Evolutionary conservation across 1,140 invertebrate genomes (phyloP), one percentile per base, ranked within the genome.

Genomic region (Stegodyphus mimosarum): DNA sequence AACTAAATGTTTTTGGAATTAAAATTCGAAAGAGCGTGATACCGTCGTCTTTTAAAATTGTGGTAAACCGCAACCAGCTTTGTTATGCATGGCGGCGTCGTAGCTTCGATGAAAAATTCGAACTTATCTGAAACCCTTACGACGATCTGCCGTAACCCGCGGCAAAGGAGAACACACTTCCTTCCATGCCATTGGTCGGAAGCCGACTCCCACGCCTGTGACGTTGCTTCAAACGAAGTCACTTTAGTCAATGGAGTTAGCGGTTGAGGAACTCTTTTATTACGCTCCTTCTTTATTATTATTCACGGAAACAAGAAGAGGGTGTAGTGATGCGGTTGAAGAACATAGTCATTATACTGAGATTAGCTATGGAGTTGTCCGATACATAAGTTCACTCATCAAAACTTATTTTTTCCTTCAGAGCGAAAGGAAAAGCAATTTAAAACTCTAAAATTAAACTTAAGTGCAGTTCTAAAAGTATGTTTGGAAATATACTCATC

Each of bases 171-270:
- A 7, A 52, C 49, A 79, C 66, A 72, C 48, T n/a, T 33, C 67
- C 78, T 81, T 63, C 53, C 55, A 10, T 50, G 69, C 55, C 15
- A 81, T 81, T 81, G 78, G 78, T 55, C 66, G 70, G 50, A 64
- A 17, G 48, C 50, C 11, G 48, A 72, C 78, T 81, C 78, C 78
- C 78, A 81, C 78, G 78, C 78, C 52, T 49, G 67, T 81, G 78
- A 81, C 78, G 78, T 81, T 81, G 52, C 51, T 70, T 53, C 77
- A 79, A 79, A 70, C 77, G 77, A 81, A 81, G 78, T 81, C 66
- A 72, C 18, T 81, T 13, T 81, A 55, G 78, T 72, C 78, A 81
- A 55, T 52, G 51, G 53, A 63, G 69, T 72, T 81, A 60, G 48
- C 6, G 18, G 69, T 33, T 33, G 1, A 33, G 33, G 33, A 71